These are phyloP conservation scores for Bursaphelenchus mucronatus DNA, from an alignment of 1,140 invertebrate genomes.

Conservation along the genomic window DNA sequence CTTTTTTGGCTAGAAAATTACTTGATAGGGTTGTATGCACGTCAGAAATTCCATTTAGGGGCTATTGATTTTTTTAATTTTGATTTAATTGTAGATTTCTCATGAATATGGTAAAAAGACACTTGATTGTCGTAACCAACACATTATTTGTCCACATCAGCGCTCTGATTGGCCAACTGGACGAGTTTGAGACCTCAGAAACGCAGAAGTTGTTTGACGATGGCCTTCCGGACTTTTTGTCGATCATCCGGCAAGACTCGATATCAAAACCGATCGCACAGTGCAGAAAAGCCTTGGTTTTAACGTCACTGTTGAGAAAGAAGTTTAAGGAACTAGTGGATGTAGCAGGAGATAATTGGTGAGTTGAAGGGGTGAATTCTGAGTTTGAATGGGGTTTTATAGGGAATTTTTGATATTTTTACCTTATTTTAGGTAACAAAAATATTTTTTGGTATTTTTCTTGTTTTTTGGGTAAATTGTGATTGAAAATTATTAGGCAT, in stretches of 20 bases:
- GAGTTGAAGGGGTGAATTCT: background rate
- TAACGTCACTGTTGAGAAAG: background rate
- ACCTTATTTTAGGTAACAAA: too few relatives aligned
- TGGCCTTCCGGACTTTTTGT: background rate
- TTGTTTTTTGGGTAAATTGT: too few relatives aligned
- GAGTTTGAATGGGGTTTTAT: too few relatives aligned
- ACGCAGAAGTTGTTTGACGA: background rate
- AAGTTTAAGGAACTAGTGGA: background rate
- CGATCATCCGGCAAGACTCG: background rate
- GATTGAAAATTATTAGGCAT: too few relatives aligned
- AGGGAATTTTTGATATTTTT: too few relatives aligned
- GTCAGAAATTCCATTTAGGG: too few relatives aligned
- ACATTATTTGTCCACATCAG: constrained; percentile 8
- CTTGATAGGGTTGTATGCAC: too few relatives aligned
- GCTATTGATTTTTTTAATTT: too few relatives aligned
- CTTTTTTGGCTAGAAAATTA: too few relatives aligned
- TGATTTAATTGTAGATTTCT: too few relatives aligned
- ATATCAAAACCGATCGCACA: background rate
- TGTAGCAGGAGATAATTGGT: constrained; percentile 13
- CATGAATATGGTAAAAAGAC: background rate
- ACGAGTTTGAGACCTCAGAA: background rate
- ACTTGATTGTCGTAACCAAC: background rate
- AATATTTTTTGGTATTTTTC: too few relatives aligned
- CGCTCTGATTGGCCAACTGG: constrained; percentile 6
- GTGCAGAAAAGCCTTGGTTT: background rate